These are phyloP conservation scores for Sciurus carolinensis DNA, from an alignment of 2,797 vertebrate species.

Conservation along the genomic window DNA sequence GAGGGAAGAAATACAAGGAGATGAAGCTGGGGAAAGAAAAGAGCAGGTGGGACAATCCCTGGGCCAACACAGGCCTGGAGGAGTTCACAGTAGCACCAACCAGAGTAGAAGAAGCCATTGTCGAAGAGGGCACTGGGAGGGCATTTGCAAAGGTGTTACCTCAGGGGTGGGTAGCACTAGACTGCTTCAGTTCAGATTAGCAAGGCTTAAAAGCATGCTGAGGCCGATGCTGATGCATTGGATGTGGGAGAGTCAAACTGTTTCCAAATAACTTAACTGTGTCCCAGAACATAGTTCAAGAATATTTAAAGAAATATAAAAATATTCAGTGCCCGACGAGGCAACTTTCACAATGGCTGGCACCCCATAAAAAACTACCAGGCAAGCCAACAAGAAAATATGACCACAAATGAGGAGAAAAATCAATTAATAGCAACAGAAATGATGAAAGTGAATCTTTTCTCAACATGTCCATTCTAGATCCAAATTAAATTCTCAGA, in stretches of 20 bases:
- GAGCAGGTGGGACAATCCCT: neutral
- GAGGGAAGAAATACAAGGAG: neutral
- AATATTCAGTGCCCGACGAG: neutral
- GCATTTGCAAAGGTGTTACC: neutral
- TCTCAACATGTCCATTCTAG: neutral
- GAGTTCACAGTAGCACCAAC: neutral
- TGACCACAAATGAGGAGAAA: neutral
- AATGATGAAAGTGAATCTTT: neutral
- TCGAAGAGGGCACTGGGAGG: neutral
- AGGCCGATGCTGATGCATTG: neutral
- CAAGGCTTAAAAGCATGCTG: neutral
- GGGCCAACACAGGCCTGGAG: neutral
- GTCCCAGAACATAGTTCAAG: neutral
- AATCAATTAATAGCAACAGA: neutral
- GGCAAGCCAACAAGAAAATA: constrained; percentile 10
- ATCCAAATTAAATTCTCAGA: constrained; percentile 11
- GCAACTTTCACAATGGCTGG: neutral
- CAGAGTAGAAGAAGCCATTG: neutral
- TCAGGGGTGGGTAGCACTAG: neutral
- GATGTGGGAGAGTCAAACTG: neutral
- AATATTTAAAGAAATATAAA: constrained; percentile 32
- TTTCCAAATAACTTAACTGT: constrained; percentile 32
- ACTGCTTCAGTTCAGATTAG: neutral
- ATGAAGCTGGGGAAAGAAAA: neutral
- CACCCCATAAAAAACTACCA: neutral